These are phyloP conservation scores for Lepidostoma basale DNA, from an alignment of 1,140 invertebrate species.

Conservation along the genomic window DNA sequence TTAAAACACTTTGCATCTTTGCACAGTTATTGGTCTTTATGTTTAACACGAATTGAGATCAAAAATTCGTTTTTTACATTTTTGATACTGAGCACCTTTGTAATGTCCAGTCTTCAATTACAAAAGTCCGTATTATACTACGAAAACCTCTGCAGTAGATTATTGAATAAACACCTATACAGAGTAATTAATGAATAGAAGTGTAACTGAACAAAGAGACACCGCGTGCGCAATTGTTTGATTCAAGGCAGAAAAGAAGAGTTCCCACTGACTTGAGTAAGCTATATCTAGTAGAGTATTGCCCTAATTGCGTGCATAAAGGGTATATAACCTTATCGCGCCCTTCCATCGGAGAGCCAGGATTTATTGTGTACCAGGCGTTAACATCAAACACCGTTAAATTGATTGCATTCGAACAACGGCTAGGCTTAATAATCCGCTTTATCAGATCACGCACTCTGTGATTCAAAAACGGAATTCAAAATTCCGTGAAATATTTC, in stretches of 20 bases:
- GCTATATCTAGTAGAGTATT: slow-evolving; percentile 32
- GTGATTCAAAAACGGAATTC: slow-evolving; percentile 30
- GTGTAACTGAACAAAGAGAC: not conserved
- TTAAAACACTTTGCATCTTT: too few species aligned
- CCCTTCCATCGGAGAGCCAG: not conserved
- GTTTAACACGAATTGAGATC: too few species aligned
- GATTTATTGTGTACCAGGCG: slow-evolving; percentile 33
- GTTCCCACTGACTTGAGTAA: not conserved
- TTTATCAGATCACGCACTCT: slow-evolving; percentile 40
- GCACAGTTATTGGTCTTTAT: too few species aligned
- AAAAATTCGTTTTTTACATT: too few species aligned
- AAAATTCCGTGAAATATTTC: not conserved
- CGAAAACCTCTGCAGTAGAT: too few species aligned
- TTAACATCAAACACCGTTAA: slow-evolving; percentile 35
- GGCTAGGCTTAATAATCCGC: slow-evolving; percentile 27
- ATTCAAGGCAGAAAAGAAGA: not conserved
- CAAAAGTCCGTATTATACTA: too few species aligned
- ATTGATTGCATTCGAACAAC: slow-evolving; percentile 44
- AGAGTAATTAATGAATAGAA: too few species aligned
- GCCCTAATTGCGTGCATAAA: slow-evolving; percentile 42
- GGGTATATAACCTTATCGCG: slow-evolving; percentile 20
- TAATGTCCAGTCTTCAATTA: too few species aligned
- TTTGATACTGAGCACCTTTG: too few species aligned
- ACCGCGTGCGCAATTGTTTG: not conserved
- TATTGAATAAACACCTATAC: too few species aligned